A percentile compares a stretch with the other conserved stretches of the same genome.
phyloP scores from a whole-genome alignment of 2,888 invertebrate genomes.

The Artemia sp. region DNA sequence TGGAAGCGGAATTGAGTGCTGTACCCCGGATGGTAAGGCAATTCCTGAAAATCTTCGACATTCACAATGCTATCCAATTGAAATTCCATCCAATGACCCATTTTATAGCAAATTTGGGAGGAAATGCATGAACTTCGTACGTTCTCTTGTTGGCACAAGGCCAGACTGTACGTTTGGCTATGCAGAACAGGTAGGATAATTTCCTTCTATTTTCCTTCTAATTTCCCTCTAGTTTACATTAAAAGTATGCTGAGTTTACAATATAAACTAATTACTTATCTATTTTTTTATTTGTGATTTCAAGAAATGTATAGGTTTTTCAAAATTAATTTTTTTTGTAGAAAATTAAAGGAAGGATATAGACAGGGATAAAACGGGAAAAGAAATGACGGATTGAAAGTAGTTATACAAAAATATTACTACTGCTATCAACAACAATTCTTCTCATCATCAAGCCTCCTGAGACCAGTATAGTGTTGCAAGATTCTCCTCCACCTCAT shows the following conservation, averaged over 20 bases:
- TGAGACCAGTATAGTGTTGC: too few species aligned
- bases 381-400: too few species aligned
- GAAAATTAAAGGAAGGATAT: too few species aligned
- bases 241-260: not conserved
- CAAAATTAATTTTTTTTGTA: too few species aligned
- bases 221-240: not conserved
- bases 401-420: too few species aligned
- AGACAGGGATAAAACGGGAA: too few species aligned
- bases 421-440: too few species aligned
- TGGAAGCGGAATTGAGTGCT: slow-evolving; percentile 28
- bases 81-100: slow-evolving; percentile 41
- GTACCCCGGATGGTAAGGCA: slow-evolving; percentile 25
- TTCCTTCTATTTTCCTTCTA: not conserved
- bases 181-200: slow-evolving; percentile 47
- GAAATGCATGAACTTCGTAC: slow-evolving; percentile 53
- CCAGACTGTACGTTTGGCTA: slow-evolving; percentile 43
- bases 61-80: slow-evolving; percentile 50
- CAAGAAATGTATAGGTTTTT: too few species aligned
- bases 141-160: slow-evolving; percentile 48
- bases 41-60: slow-evolving; percentile 33
- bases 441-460: too few species aligned
- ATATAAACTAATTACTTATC: not conserved
- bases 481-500: too few species aligned
- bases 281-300: too few species aligned
- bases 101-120: slow-evolving; percentile 40